Evolutionary conservation across 2,113 vertebrate species (phyloP), one percentile per base, ranked within the genome.

Genomic region (Heterochromis multidens): DNA sequence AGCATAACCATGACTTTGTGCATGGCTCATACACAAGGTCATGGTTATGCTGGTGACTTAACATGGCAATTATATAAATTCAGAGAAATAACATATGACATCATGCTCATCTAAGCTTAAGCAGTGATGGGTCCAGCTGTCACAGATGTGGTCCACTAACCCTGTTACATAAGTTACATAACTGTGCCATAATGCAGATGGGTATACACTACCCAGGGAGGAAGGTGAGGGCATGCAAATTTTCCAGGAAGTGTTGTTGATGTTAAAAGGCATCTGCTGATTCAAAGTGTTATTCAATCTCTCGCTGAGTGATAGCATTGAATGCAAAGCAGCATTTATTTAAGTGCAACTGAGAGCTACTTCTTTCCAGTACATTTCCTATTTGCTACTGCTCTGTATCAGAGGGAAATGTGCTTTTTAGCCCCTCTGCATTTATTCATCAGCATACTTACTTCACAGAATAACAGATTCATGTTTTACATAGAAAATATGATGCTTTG

Each of bases 111-210:
- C 35, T 83, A 77, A 89, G 82, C 79, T 46, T 10, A 40, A 9
- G 25, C 19, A 12, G 23, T 14, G 54, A 80, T 63, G 7, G 1
- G 83, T 62, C 86, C 91, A 92, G 86, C 84, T 91, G 88, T 72
- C 27, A 58, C 16, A 80, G 85, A 88, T 80, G 91, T 91, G 93
- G 61, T 93, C 91, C 90, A 92, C 91, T 93, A 84, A 95, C 93
- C 91, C 79, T 87, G 35, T 54, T 54, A 52, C 31, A 52, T 81
- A 76, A 37, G 59, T 95, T 95, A 88, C 87, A 81, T 94, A 95
- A 94, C 43, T 29, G 76, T 79, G 81, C 58, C 82, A 76, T 91
- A 81, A 89, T 83, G 84, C 82, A 81, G 87, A 81, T 58, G 37
- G 56, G 65, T 56, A 11, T 62, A 6, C 58, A 37, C 62, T 1